phyloP scores from a whole-genome alignment of 2,113 vertebrate species.

The Tapirus terrestris region DNA sequence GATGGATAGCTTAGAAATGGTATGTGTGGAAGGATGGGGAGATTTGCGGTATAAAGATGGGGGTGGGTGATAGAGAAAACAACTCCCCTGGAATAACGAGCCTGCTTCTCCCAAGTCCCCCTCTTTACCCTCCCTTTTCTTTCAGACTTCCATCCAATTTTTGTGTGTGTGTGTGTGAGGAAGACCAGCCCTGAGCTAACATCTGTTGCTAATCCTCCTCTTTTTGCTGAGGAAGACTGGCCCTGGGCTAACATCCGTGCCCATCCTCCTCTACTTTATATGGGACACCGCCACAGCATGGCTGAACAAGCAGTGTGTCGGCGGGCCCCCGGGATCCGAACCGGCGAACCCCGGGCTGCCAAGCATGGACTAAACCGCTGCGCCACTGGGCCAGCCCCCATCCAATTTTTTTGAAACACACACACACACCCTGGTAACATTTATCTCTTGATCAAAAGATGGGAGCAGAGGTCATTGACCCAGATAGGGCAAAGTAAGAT shows the following conservation, averaged over 20 bases:
- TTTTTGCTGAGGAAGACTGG: no score
- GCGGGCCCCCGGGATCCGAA: no score
- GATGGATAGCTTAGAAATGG: not conserved
- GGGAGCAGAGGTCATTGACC: not conserved
- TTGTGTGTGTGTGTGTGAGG: not conserved
- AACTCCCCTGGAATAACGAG: not conserved
- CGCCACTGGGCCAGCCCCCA: not conserved
- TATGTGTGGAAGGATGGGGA: not conserved
- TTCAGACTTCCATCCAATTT: not conserved
- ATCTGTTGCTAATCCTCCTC: no score
- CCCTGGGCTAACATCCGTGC: no score
- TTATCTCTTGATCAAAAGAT: not conserved
- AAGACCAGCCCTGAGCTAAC: no score
- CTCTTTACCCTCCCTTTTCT: not conserved
- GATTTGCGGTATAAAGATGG: not conserved
- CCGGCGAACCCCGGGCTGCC: no score
- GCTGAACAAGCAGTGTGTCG: no score
- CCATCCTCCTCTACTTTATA: no score
- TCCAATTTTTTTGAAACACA: constrained; percentile 11
- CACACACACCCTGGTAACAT: not conserved
- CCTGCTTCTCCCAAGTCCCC: not conserved
- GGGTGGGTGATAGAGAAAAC: not conserved
- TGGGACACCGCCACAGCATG: no score
- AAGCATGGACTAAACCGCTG: no score
- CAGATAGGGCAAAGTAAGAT: not conserved